A percentile compares a stretch with the other conserved stretches of the same genome.
phyloP scores from a whole-genome alignment of 2,797 vertebrate species.

The Danio albolineatus region DNA sequence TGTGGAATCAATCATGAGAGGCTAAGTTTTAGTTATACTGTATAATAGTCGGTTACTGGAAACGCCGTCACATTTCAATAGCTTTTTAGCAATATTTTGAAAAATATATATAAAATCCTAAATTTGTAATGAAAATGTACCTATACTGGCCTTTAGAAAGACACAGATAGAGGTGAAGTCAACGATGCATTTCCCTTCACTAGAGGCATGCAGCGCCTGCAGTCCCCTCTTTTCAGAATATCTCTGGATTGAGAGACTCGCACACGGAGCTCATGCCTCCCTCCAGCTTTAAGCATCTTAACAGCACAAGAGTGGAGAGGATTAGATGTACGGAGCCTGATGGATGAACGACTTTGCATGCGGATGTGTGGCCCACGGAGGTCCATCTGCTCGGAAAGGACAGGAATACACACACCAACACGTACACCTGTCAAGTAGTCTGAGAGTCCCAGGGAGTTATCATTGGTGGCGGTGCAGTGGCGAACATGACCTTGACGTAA shows the following conservation, averaged over 20 bases:
- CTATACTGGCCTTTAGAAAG: constrained; percentile 1
- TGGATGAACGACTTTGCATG: constrained; percentile 36
- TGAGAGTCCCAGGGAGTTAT: constrained; percentile 48
- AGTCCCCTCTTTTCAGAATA: background rate
- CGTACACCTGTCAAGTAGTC: constrained; percentile 45
- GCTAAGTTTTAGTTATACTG: no score
- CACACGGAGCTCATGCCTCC: constrained; percentile 46
- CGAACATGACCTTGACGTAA: constrained; percentile 57
- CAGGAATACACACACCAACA: constrained; percentile 42
- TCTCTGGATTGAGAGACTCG: constrained; percentile 43
- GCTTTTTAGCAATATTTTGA: no score
- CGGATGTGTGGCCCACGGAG: constrained; percentile 41
- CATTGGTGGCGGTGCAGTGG: constrained; percentile 31
- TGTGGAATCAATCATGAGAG: no score
- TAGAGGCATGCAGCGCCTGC: constrained; percentile 17
- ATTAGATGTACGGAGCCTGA: constrained; percentile 48
- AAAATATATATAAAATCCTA: no score
- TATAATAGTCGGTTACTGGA: no score
- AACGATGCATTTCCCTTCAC: constrained; percentile 26
- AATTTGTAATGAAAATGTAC: no score
- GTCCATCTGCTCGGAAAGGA: constrained; percentile 50
- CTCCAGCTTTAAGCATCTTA: constrained; percentile 52
- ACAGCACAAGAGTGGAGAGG: constrained; percentile 52
- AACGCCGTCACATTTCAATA: no score
- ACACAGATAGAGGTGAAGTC: constrained; percentile 32